Conservation (phyloP, 2,888 invertebrate genomes). For the Copidosoma aretas region DNA sequence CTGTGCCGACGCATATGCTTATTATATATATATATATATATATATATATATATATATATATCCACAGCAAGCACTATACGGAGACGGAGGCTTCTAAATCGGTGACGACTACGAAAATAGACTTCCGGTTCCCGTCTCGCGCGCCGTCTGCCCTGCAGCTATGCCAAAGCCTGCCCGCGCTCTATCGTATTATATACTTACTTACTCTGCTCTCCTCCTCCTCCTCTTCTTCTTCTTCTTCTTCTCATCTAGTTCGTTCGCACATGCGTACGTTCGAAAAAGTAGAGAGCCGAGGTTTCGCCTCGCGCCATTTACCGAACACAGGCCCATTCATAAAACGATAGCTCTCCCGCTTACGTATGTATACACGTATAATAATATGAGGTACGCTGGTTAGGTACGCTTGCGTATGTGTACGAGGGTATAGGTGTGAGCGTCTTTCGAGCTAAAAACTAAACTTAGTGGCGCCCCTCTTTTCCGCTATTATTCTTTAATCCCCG, state of each 20-base stretch:
- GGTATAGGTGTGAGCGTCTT: too few species aligned
- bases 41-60: conserved; percentile 46
- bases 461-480: conserved; percentile 9
- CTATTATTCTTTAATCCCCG: background rate
- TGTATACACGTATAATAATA: too few species aligned
- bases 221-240: conserved; percentile 17
- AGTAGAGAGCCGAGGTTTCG: background rate
- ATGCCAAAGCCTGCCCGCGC: conserved; percentile 52
- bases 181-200: too few species aligned
- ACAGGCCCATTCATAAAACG: conserved; percentile 52
- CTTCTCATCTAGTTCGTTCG: conserved; percentile 3
- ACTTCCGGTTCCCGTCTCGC: conserved; percentile 63
- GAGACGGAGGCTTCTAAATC: conserved; percentile 59
- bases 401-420: too few species aligned
- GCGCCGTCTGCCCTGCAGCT: conserved; percentile 57
- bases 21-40: conserved; percentile 45
- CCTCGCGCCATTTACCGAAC: conserved; percentile 49
- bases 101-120: conserved; percentile 60
- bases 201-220: background rate
- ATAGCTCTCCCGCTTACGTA: background rate
- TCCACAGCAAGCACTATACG: too few species aligned
- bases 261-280: too few species aligned
- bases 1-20: too few species aligned
- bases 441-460: conserved; percentile 43
- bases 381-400: too few species aligned